Evolutionary conservation across 2,888 invertebrate species (phyloP).

Genomic region (Perizoma flavofasciatum): DNA sequence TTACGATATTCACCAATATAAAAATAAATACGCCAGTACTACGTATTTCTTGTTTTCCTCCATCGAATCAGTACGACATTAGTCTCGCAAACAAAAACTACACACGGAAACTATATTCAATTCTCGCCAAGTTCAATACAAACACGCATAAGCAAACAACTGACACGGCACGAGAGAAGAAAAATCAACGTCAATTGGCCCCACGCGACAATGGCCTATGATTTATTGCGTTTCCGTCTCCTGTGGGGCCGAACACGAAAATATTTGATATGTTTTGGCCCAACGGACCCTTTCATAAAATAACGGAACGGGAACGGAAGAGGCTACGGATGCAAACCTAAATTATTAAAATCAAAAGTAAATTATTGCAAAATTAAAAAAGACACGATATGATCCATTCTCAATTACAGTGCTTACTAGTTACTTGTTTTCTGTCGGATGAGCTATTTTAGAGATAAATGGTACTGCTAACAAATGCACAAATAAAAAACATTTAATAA

Average conservation of each 20-base stretch:
- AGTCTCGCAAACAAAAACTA: slow-evolving; percentile 30
- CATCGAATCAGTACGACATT: slow-evolving; percentile 31
- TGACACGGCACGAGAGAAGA: slow-evolving; percentile 47
- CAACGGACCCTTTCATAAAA: slow-evolving; percentile 2
- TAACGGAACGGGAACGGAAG: slow-evolving; percentile 3
- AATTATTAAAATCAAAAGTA: too few species aligned
- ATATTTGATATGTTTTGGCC: slow-evolving; percentile 44
- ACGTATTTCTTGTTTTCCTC: slow-evolving; percentile 30
- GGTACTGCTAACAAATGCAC: too few species aligned
- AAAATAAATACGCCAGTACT: slow-evolving; percentile 6
- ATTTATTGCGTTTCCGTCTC: slow-evolving; percentile 69
- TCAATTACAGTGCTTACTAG: too few species aligned
- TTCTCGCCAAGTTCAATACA: slow-evolving; percentile 30
- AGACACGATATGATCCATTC: background rate
- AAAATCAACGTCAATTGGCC: slow-evolving; percentile 73
- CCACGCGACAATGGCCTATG: slow-evolving; percentile 67
- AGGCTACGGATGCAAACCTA: slow-evolving; percentile 5
- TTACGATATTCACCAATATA: slow-evolving; percentile 23
- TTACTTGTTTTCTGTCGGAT: too few species aligned
- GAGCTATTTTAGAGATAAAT: too few species aligned
- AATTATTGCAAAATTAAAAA: slow-evolving; percentile 7
- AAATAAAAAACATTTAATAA: too few species aligned
- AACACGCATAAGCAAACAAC: slow-evolving; percentile 42
- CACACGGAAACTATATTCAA: slow-evolving; percentile 22
- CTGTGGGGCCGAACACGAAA: slow-evolving; percentile 49